These are phyloP conservation scores for Nyctibius bracteatus DNA, from an alignment of 2,113 vertebrate species.

Conservation along the genomic window DNA sequence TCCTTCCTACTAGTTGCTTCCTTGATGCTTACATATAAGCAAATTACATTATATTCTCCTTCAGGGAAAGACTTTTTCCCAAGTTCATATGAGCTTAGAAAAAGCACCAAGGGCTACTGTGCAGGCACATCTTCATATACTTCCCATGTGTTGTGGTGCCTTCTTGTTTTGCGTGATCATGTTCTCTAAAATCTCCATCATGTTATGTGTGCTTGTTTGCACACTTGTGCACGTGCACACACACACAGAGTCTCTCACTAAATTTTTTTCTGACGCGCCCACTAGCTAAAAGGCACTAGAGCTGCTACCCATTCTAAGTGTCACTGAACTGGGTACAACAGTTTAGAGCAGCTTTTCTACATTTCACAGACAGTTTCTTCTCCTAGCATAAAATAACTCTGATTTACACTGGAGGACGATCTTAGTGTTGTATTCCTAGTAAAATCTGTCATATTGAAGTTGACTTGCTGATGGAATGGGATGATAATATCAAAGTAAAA, in stretches of 20 bases:
- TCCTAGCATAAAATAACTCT: not conserved
- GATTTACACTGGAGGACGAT: not conserved
- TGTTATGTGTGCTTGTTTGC: rapidly evolving
- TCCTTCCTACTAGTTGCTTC: not conserved
- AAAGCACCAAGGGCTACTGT: not conserved
- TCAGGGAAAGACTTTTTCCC: not conserved
- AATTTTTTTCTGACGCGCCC: not conserved
- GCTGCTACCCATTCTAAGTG: not conserved
- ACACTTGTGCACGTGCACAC: not conserved
- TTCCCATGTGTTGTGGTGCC: not conserved
- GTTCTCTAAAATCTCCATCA: not conserved
- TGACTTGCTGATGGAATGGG: not conserved
- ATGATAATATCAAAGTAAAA: not conserved
- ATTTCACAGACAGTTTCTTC: not conserved
- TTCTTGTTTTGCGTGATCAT: rapidly evolving
- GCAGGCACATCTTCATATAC: not conserved
- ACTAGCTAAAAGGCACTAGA: not conserved
- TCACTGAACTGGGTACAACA: not conserved
- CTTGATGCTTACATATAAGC: not conserved
- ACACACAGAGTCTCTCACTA: not conserved
- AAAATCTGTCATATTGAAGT: not conserved
- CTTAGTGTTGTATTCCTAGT: not conserved
- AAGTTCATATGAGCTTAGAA: not conserved
- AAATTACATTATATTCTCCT: not conserved
- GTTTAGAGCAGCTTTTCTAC: not conserved